Evolutionary conservation across 2,888 invertebrate genomes (phyloP), one percentile per base, ranked within the genome.

Genomic region (Trichogramma dendrolimi): DNA sequence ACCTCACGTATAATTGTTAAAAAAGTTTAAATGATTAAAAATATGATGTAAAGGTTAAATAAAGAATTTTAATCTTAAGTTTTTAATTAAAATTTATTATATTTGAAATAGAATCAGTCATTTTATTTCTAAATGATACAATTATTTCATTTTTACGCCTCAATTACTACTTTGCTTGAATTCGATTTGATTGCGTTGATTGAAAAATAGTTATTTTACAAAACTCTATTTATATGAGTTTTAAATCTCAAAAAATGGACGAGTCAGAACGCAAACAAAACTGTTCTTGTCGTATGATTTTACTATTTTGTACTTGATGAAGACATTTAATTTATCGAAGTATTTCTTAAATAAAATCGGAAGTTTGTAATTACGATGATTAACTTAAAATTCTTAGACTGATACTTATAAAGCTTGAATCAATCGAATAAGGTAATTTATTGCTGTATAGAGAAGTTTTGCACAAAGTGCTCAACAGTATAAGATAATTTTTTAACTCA

Each of bases 401-500:
- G 61, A 64, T 62, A 62, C 62, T 62, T 62, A 8, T 65, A 62
- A 60, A 60, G 58, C 57, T 60, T 65, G 62, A 56, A 60, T 60
- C 52, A 60, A 50, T 59, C 52, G 53, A 56, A 60, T 48, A 62
- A 55, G 57, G 62, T 62, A 58, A 65, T 62, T 60, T 58, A 27
- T 61, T 54, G 56, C 59, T 61, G 51, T 54, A 59, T 14, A 51
- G 57, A 58, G 60, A 64, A 60, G 57, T 64, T 61, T 64, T 58
- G 56, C 62, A 55, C 55, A 64, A 60, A 55, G 47, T 60, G n/a
- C 53, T 44, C 55, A 65, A 60, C 10, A 43, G 50, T 52, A 51
- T 60, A 58, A 51, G 58, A 65, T 60, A 65, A 62, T 60, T 39
- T 55, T 27, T 55, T 50, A 55, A n/a, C 41, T 49, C 54, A 54